These are phyloP conservation scores for Cydia fagiglandana DNA, from an alignment of 1,140 invertebrate species.

Conservation along the genomic window DNA sequence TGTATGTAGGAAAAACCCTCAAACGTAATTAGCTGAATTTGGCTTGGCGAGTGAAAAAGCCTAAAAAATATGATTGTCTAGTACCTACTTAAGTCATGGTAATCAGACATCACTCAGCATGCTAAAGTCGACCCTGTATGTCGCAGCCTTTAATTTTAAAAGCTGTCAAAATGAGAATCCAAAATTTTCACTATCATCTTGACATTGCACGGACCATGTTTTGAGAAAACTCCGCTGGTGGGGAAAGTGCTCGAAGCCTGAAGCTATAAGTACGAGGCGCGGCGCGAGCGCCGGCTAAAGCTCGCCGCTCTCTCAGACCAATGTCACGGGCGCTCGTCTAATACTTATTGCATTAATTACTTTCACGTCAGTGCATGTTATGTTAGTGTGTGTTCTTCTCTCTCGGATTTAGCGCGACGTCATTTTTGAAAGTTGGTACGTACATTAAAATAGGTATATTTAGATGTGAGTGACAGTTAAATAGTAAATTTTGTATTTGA, in stretches of 20 bases:
- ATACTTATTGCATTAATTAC: conserved; percentile 12
- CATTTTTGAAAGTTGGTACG: conserved; percentile 21
- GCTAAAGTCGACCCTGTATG: too few relatives aligned
- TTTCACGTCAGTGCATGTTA: conserved; percentile 33
- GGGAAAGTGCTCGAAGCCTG: conserved; percentile 69
- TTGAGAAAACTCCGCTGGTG: conserved; percentile 48
- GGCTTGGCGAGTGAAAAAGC: too few relatives aligned
- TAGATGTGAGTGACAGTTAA: neutral
- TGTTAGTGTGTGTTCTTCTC: conserved; percentile 30
- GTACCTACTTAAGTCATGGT: too few relatives aligned
- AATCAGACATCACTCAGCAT: too few relatives aligned
- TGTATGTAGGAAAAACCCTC: too few relatives aligned
- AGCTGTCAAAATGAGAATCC: neutral
- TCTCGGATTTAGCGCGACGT: conserved; percentile 4
- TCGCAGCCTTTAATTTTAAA: too few relatives aligned
- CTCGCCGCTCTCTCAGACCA: conserved; percentile 38
- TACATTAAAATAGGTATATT: neutral
- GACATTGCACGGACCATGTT: conserved; percentile 21
- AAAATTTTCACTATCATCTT: neutral
- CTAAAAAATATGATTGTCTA: too few relatives aligned
- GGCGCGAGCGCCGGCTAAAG: conserved; percentile 51
- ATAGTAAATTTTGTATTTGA: neutral
- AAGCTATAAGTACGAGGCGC: conserved; percentile 68
- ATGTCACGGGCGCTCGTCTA: conserved; percentile 41
- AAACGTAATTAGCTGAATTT: too few relatives aligned